Base-by-base conservation (phyloP, 2,113 vertebrate species). In the Trematomus loennbergii region DNA sequence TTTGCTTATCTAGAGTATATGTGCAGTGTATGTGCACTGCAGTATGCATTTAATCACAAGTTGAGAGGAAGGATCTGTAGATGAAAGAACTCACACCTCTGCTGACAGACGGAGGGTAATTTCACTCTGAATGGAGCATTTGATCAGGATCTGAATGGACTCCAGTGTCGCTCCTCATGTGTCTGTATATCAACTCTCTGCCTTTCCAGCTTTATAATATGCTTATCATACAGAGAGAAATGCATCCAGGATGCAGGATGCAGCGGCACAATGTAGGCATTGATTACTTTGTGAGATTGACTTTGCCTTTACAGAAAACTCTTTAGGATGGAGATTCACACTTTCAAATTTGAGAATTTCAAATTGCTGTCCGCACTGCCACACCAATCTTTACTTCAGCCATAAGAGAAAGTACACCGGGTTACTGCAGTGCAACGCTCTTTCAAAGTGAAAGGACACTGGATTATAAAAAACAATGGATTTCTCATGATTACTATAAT, bases 71-170 rank as follows among this genome's bases (percentile, higher is more conserved):
- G 71, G 77, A 83, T 87, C 70, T 88, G 88, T 72, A 93, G 90
- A 93, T 93, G 92, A 92, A 92, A 91, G 87, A 87, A 91, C 93
- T 93, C 92, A 91, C 93, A 94, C 92, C 93, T 94, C 77, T 84
- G 84, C 87, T 88, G 88, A 91, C 92, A 92, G 92, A 87, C 90
- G 88, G 88, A 92, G 84, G 87, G 89, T 93, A 92, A 93, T 94
- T 94, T 93, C 91, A 93, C 92, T 93, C 91, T 94, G 91, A 94
- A 92, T 93, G 93, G 89, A 93, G 90, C 90, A 91, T 93, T 94
- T 93, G 92, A 94, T 94, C 91, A 89, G 90, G 77, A 92, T 88
- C 81, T 91, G 87, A 93, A 94, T 92, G 89, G 89, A 92, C 83
- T 87, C 68, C 88, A 64, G 79, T 89, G 82, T 85, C 76, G 82